phyloP scores from a whole-genome alignment of 2,113 vertebrate genomes.

The Pagrus major region DNA sequence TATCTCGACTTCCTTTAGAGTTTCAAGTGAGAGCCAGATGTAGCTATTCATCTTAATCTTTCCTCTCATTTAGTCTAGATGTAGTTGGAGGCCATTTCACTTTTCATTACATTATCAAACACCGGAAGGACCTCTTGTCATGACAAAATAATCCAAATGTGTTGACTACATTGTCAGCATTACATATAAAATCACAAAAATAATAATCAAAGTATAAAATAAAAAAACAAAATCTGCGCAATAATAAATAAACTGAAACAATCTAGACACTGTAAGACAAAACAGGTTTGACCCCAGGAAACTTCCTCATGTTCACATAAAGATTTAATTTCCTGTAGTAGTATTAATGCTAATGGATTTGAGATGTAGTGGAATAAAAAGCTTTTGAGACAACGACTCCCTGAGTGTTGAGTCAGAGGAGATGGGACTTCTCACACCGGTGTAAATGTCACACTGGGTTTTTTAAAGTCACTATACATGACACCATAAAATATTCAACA shows the following conservation, averaged over 20 bases:
- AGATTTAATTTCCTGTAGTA: slow-evolving; percentile 60
- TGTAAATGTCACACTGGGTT: slow-evolving; percentile 68
- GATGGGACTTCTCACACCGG: slow-evolving; percentile 73
- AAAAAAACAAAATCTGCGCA: slow-evolving; percentile 4
- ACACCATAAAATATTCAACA: slow-evolving; percentile 71
- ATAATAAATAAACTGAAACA: background rate
- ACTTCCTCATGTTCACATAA: slow-evolving; percentile 57
- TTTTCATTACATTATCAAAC: slow-evolving; percentile 76
- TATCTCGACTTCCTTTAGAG: slow-evolving; percentile 81
- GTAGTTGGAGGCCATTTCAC: slow-evolving; percentile 60
- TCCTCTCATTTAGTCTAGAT: slow-evolving; percentile 71
- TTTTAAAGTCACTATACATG: slow-evolving; percentile 51
- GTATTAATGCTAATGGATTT: slow-evolving; percentile 79
- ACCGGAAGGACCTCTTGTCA: slow-evolving; percentile 40
- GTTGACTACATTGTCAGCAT: slow-evolving; percentile 58
- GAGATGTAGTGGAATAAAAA: slow-evolving; percentile 75
- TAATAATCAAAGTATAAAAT: too few species aligned
- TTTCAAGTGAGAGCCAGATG: slow-evolving; percentile 79
- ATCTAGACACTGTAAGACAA: slow-evolving; percentile 45
- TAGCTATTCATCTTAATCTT: slow-evolving; percentile 82
- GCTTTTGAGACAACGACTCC: slow-evolving; percentile 42
- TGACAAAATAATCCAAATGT: slow-evolving; percentile 50
- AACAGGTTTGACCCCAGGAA: slow-evolving; percentile 44
- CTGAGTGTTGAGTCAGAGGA: slow-evolving; percentile 76
- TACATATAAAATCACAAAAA: background rate